Evolutionary conservation across 2,888 invertebrate species (phyloP).

Genomic region (Loripinus fragilis): DNA sequence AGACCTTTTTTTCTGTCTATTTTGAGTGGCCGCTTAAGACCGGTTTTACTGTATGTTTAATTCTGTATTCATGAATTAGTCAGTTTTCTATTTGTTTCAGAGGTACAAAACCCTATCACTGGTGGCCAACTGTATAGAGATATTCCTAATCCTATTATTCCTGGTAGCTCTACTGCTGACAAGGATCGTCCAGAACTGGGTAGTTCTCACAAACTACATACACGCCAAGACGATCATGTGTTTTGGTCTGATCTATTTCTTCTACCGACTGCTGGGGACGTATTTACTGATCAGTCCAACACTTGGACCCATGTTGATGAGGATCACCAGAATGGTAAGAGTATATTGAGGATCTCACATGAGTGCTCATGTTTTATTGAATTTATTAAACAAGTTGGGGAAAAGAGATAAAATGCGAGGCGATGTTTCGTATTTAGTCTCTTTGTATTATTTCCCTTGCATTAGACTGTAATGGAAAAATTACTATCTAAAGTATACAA

Average conservation of each 20-base stretch:
- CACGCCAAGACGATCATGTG: constrained; percentile 81
- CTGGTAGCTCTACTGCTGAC: constrained; percentile 75
- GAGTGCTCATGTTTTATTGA: too few species aligned
- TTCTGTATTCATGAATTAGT: background rate
- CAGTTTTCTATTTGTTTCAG: constrained; percentile 43
- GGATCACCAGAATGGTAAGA: constrained; percentile 81
- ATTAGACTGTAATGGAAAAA: too few species aligned
- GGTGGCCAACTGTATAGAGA: constrained; percentile 64
- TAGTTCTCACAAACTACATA: constrained; percentile 69
- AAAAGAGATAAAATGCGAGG: too few species aligned
- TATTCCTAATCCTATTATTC: constrained; percentile 71
- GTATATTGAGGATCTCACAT: too few species aligned
- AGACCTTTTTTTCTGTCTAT: too few species aligned
- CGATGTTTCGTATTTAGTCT: too few species aligned
- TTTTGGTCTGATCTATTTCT: constrained; percentile 84
- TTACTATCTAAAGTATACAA: too few species aligned
- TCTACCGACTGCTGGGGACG: constrained; percentile 84
- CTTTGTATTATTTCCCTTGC: too few species aligned
- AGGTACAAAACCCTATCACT: constrained; percentile 63
- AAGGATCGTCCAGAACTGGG: constrained; percentile 72
- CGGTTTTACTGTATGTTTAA: too few species aligned
- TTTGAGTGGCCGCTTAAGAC: too few species aligned
- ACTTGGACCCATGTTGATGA: constrained; percentile 84
- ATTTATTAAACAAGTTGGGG: too few species aligned
- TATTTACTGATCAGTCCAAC: constrained; percentile 84